Evolutionary conservation across 2,113 vertebrate species (phyloP), one percentile per base, ranked within the genome.

Genomic region (Aptenodytes forsteri): DNA sequence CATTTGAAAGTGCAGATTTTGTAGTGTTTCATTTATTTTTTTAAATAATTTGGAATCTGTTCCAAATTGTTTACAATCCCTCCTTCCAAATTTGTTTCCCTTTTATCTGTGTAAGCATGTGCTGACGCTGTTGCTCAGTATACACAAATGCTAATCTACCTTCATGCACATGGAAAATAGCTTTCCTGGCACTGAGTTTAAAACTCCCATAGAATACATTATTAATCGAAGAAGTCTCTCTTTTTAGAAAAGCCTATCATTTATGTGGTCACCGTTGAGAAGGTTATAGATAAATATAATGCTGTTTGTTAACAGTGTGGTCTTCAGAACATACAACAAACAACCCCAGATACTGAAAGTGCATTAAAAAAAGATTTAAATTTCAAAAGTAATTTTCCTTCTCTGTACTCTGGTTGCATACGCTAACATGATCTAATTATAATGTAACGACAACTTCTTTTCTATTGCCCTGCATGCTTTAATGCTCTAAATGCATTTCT

Each of bases 51-150:
- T 94, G 84, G 77, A 97, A 95, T 92, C 78, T 83, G 27, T 93
- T 98, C 86, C 96, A 83, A 85, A 96, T 98, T 97, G 91, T 95
- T 94, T 91, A 89, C 83, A 91, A 73, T 83, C 78, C 76, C 88
- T 91, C 20, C 91, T 96, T 96, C 87, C 86, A 96, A 94, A 95
- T 98, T 97, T 96, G 90, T 97, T 98, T 97, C 93, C 59, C 34
- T 95, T 97, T 98, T 98, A 96, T 97, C 96, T 97, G 84, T 76
- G 92, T 87, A 91, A 95, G 94, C 97, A 89, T 86, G 96, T 96
- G 94, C 73, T 34, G 77, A 92, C 69, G 78, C 88, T 69, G 84
- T 96, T 97, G 89, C 94, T 98, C 66, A 59, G 84, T 88, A 70
- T 87, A 95, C 95, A 85, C 91, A 97, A 96, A 75, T 70, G 87